These are phyloP conservation scores for Echiichthys vipera DNA, from an alignment of 2,797 vertebrate species.

Conservation along the genomic window DNA sequence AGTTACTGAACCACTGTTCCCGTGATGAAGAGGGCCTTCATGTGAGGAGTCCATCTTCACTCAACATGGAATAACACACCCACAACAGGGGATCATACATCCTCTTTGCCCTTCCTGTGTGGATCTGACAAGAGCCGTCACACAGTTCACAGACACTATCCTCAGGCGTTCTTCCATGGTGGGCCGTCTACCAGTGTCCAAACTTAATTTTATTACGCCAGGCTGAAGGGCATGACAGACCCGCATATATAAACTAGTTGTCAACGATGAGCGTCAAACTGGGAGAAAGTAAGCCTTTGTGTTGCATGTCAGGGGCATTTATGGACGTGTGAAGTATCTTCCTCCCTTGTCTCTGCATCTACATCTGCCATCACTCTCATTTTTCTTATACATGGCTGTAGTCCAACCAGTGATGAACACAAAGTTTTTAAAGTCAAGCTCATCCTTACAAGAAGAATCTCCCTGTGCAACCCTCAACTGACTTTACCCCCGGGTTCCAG, in stretches of 20 bases:
- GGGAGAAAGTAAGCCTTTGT: conserved; percentile 63
- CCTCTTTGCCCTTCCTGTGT: conserved; percentile 39
- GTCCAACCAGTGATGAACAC: neutral
- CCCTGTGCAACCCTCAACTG: conserved; percentile 48
- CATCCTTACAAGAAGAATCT: conserved; percentile 49
- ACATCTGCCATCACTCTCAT: conserved; percentile 28
- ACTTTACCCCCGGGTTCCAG: conserved; percentile 54
- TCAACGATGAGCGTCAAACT: conserved; percentile 44
- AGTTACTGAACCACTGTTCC: conserved; percentile 9
- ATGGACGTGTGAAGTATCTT: conserved; percentile 18
- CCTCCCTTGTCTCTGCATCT: conserved; percentile 5
- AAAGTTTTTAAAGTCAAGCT: conserved; percentile 20
- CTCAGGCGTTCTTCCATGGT: conserved; percentile 76
- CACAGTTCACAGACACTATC: conserved; percentile 64
- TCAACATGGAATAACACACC: conserved; percentile 28
- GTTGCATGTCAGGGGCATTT: conserved; percentile 35
- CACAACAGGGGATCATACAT: conserved; percentile 49
- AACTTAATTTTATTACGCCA: conserved; percentile 73
- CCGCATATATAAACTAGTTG: conserved; percentile 58
- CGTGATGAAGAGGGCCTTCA: conserved; percentile 4
- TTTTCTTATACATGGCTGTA: neutral
- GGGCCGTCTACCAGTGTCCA: conserved; percentile 69
- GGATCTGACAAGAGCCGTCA: conserved; percentile 58
- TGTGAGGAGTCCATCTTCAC: conserved; percentile 18
- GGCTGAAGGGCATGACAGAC: conserved; percentile 65